A percentile compares a stretch with the other conserved stretches of the same genome.
phyloP scores from a whole-genome alignment of 2,888 invertebrate species.

The Nowickia ferox region DNA sequence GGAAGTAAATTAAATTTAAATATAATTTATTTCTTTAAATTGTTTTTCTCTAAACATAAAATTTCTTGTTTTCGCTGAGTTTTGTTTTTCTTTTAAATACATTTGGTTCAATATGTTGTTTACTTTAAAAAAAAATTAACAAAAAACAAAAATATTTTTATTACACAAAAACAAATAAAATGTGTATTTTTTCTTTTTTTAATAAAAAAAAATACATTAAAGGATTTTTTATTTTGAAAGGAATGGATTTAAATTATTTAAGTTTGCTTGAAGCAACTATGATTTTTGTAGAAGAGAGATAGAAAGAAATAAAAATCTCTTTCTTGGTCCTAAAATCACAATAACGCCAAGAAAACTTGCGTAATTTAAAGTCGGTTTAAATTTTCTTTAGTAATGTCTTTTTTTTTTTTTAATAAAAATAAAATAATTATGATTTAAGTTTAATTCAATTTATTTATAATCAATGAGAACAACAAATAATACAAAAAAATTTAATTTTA shows the following conservation, averaged over 20 bases:
- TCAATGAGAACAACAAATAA: conserved; percentile 72
- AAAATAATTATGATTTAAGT: conserved; percentile 27
- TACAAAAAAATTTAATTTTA: conserved; percentile 57
- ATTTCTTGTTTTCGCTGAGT: conserved; percentile 55
- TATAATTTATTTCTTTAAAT: conserved; percentile 39
- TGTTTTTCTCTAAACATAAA: conserved; percentile 35
- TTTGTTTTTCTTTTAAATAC: conserved; percentile 56
- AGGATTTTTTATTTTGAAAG: not conserved
- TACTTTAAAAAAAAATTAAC: conserved; percentile 39
- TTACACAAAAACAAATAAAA: conserved; percentile 49
- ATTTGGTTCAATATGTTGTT: conserved; percentile 40
- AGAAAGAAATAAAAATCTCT: too few species aligned
- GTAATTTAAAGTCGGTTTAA: not conserved
- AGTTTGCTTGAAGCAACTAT: too few species aligned
- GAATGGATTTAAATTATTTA: too few species aligned
- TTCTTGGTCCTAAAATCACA: not conserved
- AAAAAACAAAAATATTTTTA: conserved; percentile 29
- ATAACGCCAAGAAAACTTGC: conserved; percentile 3
- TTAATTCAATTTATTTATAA: conserved; percentile 70
- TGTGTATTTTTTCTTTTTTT: conserved; percentile 11
- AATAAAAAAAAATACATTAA: conserved; percentile 28
- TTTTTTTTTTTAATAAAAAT: conserved; percentile 24
- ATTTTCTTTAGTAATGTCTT: conserved; percentile 32
- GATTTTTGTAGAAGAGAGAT: too few species aligned
- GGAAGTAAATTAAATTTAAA: conserved; percentile 39